Evolutionary conservation across 2,797 vertebrate species (phyloP).

Genomic region (Eurystomus glaucurus): DNA sequence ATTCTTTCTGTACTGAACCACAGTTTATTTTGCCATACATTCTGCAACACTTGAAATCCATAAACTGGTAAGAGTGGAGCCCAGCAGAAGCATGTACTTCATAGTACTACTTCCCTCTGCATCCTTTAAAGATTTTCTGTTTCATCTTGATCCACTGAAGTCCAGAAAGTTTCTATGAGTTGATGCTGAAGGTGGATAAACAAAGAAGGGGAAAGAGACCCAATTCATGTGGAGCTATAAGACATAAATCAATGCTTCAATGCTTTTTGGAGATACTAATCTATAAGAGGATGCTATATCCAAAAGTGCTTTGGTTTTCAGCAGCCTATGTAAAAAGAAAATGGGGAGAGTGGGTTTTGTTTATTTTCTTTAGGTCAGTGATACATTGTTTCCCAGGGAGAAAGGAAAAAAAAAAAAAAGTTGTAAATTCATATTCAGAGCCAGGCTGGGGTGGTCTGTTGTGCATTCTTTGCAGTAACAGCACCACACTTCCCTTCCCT

Average conservation of each 20-base stretch:
- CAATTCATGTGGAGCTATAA: not conserved
- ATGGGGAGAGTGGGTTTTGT: not conserved
- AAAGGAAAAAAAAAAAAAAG: not conserved
- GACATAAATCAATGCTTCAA: not conserved
- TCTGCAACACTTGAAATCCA: not conserved
- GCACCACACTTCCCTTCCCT: not conserved
- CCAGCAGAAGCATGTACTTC: not conserved
- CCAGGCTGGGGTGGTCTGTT: not conserved
- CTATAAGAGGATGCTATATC: not conserved
- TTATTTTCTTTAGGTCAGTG: not conserved
- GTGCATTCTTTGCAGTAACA: not conserved
- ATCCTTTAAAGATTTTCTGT: not conserved
- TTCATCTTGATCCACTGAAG: not conserved
- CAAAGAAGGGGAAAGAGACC: not conserved
- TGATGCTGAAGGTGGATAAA: not conserved
- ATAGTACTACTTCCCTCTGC: not conserved
- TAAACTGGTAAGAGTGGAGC: fast-evolving
- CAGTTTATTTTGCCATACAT: not conserved
- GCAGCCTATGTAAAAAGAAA: not conserved
- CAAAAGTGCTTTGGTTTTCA: not conserved
- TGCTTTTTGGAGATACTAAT: not conserved
- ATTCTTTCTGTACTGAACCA: not conserved
- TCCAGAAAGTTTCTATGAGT: not conserved
- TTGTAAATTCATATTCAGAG: not conserved
- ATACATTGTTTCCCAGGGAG: not conserved